phyloP scores from a whole-genome alignment of 1,140 invertebrate species.

The Cyclina sinensis region DNA sequence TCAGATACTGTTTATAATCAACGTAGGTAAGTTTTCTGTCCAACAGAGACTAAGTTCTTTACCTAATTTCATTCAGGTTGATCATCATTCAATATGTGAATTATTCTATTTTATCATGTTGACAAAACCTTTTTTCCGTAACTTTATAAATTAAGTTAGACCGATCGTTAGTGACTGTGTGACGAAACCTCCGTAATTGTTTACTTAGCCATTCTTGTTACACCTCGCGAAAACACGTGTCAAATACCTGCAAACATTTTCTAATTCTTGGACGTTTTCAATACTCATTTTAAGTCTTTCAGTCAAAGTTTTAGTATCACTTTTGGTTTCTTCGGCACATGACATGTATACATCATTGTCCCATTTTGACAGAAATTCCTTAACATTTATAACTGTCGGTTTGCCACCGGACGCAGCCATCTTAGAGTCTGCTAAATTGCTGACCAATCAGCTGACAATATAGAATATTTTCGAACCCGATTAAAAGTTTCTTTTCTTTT shows the following conservation, averaged over 20 bases:
- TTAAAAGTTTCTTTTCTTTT: no score
- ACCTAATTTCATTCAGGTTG: no score
- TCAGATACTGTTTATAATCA: no score
- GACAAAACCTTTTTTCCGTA: no score
- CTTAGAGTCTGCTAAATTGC: no score
- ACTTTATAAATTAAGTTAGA: no score
- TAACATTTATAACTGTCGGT: conserved; percentile 35
- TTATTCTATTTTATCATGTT: no score
- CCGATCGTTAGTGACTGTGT: no score
- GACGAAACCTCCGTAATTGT: background rate
- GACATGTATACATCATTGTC: conserved; percentile 18
- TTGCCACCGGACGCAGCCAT: conserved; percentile 14
- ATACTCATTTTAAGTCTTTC: conserved; percentile 48
- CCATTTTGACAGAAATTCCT: conserved; percentile 57
- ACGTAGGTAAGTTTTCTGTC: no score
- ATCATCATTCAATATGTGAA: no score
- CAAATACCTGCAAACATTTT: conserved; percentile 68
- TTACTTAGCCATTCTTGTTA: background rate
- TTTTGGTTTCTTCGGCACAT: conserved; percentile 26
- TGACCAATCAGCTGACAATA: no score
- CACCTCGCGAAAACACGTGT: conserved; percentile 49
- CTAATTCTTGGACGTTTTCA: conserved; percentile 66
- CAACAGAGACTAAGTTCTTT: no score
- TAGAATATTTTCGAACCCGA: background rate
- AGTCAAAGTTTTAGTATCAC: conserved; percentile 27